Evolutionary conservation across 2,888 invertebrate genomes (phyloP), one percentile per base, ranked within the genome.

Genomic region (Clusia tigrina): DNA sequence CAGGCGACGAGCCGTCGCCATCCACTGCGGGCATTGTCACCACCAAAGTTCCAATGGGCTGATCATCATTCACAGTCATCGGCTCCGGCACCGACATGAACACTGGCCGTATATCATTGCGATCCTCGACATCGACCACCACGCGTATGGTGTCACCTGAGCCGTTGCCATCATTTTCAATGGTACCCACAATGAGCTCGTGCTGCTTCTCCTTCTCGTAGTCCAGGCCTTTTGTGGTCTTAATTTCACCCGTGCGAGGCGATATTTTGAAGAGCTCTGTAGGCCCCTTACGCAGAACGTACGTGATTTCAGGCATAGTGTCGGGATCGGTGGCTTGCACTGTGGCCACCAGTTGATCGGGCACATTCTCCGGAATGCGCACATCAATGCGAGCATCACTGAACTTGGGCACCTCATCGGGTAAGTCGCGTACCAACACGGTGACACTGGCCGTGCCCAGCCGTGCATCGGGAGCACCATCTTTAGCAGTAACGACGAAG

Each of bases 311-410:
- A 69, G 91, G 89, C 48, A 86, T 81, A 0, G 93, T 91, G 72
- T 95, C 95, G 1, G 93, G 93, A 84, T 95, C 95, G 69, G 89
- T 87, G 0, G 95, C 94, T 89, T 92, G 88, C 54, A 95, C 94
- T 78, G 91, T 91, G 51, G 90, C 88, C 5, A 95, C 90, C 63
- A 90, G 88, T 75, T 89, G 88, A 78, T 94, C 91, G 1, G 91
- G 89, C 38, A 89, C 87, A 81, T 95, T 95, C 85, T 95, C 95
- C 1, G 94, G 93, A n/a, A 94, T 91, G 51, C 86, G 87, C 1
- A 91, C 91, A 71, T 92, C 90, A 75, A 95, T 93, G 24, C 88
- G 84, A 1, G 88, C 84, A 68, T 90, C 89, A 58, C 86, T 85
- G 81, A 96, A 96, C 54, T 90, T 86, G 0, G 95, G 95, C 42